Conservation (phyloP, 2,888 invertebrate genomes). For the Andrena camellia region DNA sequence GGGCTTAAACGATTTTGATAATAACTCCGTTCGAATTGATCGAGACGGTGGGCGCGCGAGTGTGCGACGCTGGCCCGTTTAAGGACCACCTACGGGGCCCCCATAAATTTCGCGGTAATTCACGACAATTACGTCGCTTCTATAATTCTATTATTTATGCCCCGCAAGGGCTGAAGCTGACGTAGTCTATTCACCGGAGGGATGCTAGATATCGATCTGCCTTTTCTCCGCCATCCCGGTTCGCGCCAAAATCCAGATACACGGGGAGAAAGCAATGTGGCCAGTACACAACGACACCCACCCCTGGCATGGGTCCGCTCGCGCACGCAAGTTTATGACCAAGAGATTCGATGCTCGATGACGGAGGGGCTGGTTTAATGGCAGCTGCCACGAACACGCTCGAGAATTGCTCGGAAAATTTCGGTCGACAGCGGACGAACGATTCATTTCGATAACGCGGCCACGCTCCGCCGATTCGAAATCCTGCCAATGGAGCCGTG, state of each 20-base stretch:
- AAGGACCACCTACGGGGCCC: constrained; percentile 69
- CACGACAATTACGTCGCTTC: constrained; percentile 76
- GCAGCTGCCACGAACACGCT: constrained; percentile 52
- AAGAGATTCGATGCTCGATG: constrained; percentile 34
- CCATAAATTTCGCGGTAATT: constrained; percentile 77
- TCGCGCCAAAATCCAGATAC: constrained; percentile 39
- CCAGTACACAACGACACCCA: neutral
- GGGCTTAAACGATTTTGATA: constrained; percentile 36
- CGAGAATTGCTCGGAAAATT: constrained; percentile 32
- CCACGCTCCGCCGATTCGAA: constrained; percentile 7
- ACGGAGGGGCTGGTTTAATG: constrained; percentile 46
- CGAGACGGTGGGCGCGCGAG: constrained; percentile 18
- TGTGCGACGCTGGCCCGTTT: constrained; percentile 15
- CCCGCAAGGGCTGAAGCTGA: constrained; percentile 52
- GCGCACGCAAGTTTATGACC: neutral
- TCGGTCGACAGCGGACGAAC: neutral
- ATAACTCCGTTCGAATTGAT: constrained; percentile 61
- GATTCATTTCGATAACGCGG: constrained; percentile 11
- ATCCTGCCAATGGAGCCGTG: constrained; percentile 32
- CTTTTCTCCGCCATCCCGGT: constrained; percentile 60
- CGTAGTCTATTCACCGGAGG: constrained; percentile 51
- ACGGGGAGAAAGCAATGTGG: neutral
- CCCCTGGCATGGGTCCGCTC: neutral
- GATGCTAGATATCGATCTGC: constrained; percentile 70
- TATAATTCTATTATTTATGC: constrained; percentile 74